Evolutionary conservation across 2,888 invertebrate genomes (phyloP), one percentile per base, ranked within the genome.

Genomic region (Penaeus monodon): DNA sequence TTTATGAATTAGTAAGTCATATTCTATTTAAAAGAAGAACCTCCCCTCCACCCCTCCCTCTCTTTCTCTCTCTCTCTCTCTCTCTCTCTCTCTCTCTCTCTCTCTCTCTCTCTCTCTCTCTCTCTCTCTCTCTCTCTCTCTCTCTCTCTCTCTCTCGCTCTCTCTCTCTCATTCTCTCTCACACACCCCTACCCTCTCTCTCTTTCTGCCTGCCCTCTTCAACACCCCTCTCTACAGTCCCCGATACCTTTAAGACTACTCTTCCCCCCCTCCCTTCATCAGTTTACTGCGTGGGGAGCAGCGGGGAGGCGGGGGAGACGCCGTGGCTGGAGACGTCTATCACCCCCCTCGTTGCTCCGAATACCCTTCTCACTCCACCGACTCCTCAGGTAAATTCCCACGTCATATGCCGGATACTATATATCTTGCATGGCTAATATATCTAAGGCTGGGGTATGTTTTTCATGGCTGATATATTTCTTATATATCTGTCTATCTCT

Each of bases 241-340:
- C 33, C 33, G 33, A 38, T 38, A 38, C 33, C 33, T 38, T 38
- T 38, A 38, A 38, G 33, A 38, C 33, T 38, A 38, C 33, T 38
- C 33, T 38, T 38, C 33, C 33, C 4, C 10, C 14, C 14, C 14
- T 49, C 49, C 14, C 14, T 12, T 49, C 7, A 10, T 14, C 49
- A 49, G 49, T 49, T 10, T 49, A 49, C 49, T 49, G 49, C 49
- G 65, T 20, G 81, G 81, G 3, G 77, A 68, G 77, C 65, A 78
- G 77, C 2, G 79, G 65, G 17, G 82, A 64, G 20, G 77, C 33
- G 0, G 49, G 44, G 20, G 77, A 33, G 77, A 29, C 49, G 20
- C 86, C 86, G 10, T 86, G 86, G 86, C 82, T 80, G 24, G 86
- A 86, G 77, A 86, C 86, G 0, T 86, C 86, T 57, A 68, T 82